A percentile compares a stretch with the other conserved stretches of the same genome.
Conservation (phyloP, 2,113 vertebrate species). For the Burhinus bistriatus region DNA sequence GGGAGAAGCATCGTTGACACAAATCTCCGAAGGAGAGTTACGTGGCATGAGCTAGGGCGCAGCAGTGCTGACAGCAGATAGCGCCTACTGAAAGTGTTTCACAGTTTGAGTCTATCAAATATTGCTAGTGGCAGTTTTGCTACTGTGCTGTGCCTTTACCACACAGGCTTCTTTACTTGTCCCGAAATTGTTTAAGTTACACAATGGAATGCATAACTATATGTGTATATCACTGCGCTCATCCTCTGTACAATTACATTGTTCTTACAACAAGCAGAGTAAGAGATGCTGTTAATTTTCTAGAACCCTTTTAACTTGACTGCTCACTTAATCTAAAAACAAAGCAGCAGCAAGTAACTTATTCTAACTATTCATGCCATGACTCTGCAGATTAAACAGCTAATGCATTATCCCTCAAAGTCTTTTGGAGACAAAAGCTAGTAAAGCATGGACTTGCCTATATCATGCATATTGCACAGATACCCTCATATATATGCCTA, state of each 20-base stretch:
- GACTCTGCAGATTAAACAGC: not conserved
- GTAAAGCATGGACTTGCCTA: not conserved
- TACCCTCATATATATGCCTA: no score
- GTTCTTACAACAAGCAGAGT: not conserved
- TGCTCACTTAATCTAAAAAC: not conserved
- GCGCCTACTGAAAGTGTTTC: not conserved
- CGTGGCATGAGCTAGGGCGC: rapidly evolving
- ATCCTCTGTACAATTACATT: not conserved
- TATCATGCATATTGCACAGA: not conserved
- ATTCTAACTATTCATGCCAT: not conserved
- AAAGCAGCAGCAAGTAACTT: not conserved
- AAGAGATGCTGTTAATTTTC: not conserved
- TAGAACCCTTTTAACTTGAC: not conserved
- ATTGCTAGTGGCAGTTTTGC: not conserved
- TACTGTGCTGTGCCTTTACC: not conserved
- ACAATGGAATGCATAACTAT: not conserved
- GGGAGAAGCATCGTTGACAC: not conserved
- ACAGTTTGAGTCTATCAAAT: not conserved
- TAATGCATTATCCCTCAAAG: not conserved
- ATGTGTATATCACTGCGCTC: not conserved
- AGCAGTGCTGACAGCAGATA: not conserved
- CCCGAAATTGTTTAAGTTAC: not conserved
- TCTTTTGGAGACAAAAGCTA: not conserved
- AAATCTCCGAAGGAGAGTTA: not conserved
- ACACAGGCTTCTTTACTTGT: not conserved